Evolutionary conservation across 2,797 vertebrate genomes (phyloP).

Genomic region (Gila robusta): DNA sequence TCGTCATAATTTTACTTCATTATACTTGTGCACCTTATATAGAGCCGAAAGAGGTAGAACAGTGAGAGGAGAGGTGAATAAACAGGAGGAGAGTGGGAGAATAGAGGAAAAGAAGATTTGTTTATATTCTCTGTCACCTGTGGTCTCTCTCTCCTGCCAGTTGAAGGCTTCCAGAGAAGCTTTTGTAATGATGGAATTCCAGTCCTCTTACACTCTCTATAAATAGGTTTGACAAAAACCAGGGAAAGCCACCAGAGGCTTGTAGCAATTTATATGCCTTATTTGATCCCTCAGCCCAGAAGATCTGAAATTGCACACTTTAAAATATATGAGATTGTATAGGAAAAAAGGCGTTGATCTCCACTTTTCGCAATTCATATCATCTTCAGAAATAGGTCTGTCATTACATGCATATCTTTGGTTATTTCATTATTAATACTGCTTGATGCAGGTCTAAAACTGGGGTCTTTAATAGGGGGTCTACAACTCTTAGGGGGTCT

Average conservation of each 20-base stretch:
- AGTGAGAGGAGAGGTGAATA: neutral
- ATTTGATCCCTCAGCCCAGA: conserved; percentile 37
- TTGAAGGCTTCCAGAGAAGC: conserved; percentile 69
- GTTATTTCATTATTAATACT: neutral
- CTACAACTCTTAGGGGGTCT: neutral
- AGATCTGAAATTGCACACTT: neutral
- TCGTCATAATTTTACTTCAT: neutral
- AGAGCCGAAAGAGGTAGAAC: conserved; percentile 38
- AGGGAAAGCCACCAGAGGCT: neutral
- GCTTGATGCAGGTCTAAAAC: neutral
- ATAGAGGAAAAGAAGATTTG: conserved; percentile 49
- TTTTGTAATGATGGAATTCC: conserved; percentile 44
- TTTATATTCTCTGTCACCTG: conserved; percentile 71
- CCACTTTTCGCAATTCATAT: neutral
- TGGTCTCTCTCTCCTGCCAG: conserved; percentile 40
- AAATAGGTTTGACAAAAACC: conserved; percentile 50
- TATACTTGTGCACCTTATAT: conserved; percentile 52
- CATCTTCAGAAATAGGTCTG: conserved; percentile 6
- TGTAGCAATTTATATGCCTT: conserved; percentile 26
- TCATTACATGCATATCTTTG: neutral
- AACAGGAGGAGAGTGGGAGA: neutral
- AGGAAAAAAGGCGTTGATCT: neutral
- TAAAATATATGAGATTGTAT: neutral
- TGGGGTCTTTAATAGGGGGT: neutral
- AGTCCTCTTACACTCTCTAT: conserved; percentile 41